These are phyloP conservation scores for Lycaon pictus DNA, from an alignment of 2,113 vertebrate genomes.

Conservation along the genomic window DNA sequence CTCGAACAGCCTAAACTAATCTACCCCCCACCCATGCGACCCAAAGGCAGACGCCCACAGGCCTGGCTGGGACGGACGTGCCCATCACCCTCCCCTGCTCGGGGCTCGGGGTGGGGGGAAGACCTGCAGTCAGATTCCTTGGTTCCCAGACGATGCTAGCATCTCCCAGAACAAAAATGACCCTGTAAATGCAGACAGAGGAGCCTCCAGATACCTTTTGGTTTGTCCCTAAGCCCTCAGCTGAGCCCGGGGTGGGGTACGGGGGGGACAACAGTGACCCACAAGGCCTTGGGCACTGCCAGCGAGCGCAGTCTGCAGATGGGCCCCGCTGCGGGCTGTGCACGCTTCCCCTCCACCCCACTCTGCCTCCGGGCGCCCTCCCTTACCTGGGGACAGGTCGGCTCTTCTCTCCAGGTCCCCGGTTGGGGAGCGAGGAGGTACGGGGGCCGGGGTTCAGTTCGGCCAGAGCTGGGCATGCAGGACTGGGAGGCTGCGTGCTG, in stretches of 20 bases:
- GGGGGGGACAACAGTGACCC: not conserved
- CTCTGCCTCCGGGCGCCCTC: not conserved
- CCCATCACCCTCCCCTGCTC: not conserved
- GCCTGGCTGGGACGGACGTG: too few relatives aligned
- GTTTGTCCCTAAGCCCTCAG: not conserved
- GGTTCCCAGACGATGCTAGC: not conserved
- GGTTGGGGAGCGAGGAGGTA: not conserved
- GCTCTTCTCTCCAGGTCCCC: not conserved
- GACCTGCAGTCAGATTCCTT: not conserved
- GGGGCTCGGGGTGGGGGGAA: not conserved
- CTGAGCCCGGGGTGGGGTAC: not conserved
- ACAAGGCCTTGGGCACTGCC: not conserved
- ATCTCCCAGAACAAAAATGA: not conserved
- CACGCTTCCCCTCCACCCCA: not conserved
- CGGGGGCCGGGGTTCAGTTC: not conserved
- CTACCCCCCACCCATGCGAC: too few relatives aligned
- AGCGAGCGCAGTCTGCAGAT: not conserved
- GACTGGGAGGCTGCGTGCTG: not conserved
- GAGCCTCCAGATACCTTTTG: not conserved
- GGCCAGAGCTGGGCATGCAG: not conserved
- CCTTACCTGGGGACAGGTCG: not conserved
- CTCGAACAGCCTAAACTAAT: not conserved
- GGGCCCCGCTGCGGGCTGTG: not conserved
- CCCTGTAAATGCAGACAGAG: not conserved
- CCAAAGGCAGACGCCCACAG: not conserved